Evolutionary conservation across 2,113 vertebrate genomes (phyloP).

Genomic region (Melanostigma gelatinosum): DNA sequence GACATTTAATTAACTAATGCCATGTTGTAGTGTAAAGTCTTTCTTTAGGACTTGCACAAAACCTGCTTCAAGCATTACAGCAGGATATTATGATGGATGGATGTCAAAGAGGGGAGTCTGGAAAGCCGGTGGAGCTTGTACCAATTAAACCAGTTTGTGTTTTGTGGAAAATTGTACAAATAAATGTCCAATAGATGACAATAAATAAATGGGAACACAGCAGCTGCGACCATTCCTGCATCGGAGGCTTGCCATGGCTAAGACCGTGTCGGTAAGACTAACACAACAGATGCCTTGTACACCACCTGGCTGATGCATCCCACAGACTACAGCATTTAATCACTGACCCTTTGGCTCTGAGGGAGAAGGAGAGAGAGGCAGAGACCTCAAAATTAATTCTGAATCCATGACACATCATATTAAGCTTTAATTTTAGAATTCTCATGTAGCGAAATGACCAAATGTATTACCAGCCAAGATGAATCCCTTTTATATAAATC

Average conservation of each 20-base stretch:
- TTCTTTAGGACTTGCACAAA: constrained; percentile 16
- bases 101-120: constrained; percentile 39
- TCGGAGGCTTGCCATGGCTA: constrained; percentile 45
- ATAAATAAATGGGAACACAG: constrained; percentile 76
- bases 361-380: not conserved
- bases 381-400: constrained; percentile 53
- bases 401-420: constrained; percentile 60
- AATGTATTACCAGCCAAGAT: constrained; percentile 68
- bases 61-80: not conserved
- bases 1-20: not conserved
- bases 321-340: constrained; percentile 68
- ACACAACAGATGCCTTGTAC: constrained; percentile 62
- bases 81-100: constrained; percentile 33
- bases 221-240: constrained; percentile 63
- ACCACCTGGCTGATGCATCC: constrained; percentile 56
- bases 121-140: constrained; percentile 59
- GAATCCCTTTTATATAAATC: constrained; percentile 73
- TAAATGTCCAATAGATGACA: constrained; percentile 67
- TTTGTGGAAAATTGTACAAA: constrained; percentile 67
- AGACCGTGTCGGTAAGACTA: constrained; percentile 47
- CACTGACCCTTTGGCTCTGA: constrained; percentile 66
- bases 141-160: constrained; percentile 73
- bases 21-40: not conserved
- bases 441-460: constrained; percentile 72
- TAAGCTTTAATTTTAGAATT: constrained; percentile 74